These are phyloP conservation scores for Sciurus carolinensis DNA, from an alignment of 2,797 vertebrate species.

Conservation along the genomic window DNA sequence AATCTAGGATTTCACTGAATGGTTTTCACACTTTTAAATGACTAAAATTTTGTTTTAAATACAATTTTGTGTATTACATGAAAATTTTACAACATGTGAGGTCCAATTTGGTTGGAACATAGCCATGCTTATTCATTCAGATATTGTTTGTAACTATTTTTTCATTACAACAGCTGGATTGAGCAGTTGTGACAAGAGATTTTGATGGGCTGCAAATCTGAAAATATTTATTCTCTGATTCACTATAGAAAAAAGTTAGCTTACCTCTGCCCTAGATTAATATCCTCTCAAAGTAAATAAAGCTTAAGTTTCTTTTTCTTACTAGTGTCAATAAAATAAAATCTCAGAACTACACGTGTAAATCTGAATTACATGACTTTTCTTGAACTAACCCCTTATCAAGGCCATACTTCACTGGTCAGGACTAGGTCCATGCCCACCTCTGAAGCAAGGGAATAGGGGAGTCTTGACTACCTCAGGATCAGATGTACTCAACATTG, in stretches of 20 bases:
- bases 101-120: not conserved
- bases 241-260: not conserved
- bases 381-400: not conserved
- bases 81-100: conserved; percentile 33
- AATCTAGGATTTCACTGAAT: not conserved
- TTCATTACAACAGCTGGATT: not conserved
- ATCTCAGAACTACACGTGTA: not conserved
- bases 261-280: not conserved
- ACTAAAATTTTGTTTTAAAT: conserved; percentile 12
- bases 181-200: conserved; percentile 33
- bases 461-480: not conserved
- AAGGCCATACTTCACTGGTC: not conserved
- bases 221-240: conserved; percentile 10
- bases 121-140: not conserved
- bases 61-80: not conserved
- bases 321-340: not conserved
- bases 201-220: conserved; percentile 1
- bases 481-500: not conserved
- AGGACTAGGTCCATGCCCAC: not conserved
- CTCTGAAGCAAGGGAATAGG: not conserved
- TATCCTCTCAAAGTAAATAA: not conserved
- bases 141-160: conserved; percentile 17
- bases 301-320: not conserved
- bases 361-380: not conserved
- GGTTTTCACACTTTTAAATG: not conserved